Evolutionary conservation across 2,797 vertebrate genomes (phyloP).

Genomic region (Australoheros facetus): DNA sequence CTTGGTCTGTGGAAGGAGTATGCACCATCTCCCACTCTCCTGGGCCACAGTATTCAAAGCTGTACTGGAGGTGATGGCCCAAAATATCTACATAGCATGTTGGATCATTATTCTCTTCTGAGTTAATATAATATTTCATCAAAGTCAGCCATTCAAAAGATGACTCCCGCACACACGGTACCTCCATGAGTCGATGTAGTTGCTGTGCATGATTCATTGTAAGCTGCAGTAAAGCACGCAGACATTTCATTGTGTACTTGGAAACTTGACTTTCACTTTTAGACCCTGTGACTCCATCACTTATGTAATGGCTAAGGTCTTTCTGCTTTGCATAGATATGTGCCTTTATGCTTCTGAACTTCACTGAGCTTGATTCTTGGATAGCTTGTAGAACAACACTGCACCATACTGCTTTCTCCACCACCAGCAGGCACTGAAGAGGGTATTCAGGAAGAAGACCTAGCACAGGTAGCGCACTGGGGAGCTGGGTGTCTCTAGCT

Average conservation of each 20-base stretch:
- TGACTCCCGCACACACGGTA: conserved; percentile 57
- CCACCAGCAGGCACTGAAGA: conserved; percentile 86
- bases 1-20: conserved; percentile 80
- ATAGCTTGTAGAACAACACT: conserved; percentile 66
- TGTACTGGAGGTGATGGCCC: conserved; percentile 77
- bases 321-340: conserved; percentile 70
- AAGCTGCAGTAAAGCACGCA: conserved; percentile 77
- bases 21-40: conserved; percentile 73
- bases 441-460: conserved; percentile 78
- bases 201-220: conserved; percentile 80
- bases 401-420: conserved; percentile 83
- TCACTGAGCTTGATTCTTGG: conserved; percentile 32
- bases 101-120: conserved; percentile 22
- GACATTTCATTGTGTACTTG: conserved; percentile 52
- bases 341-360: conserved; percentile 52
- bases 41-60: conserved; percentile 86
- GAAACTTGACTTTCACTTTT: conserved; percentile 30
- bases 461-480: conserved; percentile 34
- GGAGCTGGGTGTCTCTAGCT: background rate
- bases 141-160: conserved; percentile 88
- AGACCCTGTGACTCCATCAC: conserved; percentile 45
- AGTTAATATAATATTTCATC: conserved; percentile 82
- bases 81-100: conserved; percentile 82
- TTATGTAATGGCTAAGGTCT: conserved; percentile 68
- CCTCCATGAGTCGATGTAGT: conserved; percentile 70